Evolutionary conservation across 2,113 vertebrate genomes (phyloP).

Genomic region (Rhea pennata): DNA sequence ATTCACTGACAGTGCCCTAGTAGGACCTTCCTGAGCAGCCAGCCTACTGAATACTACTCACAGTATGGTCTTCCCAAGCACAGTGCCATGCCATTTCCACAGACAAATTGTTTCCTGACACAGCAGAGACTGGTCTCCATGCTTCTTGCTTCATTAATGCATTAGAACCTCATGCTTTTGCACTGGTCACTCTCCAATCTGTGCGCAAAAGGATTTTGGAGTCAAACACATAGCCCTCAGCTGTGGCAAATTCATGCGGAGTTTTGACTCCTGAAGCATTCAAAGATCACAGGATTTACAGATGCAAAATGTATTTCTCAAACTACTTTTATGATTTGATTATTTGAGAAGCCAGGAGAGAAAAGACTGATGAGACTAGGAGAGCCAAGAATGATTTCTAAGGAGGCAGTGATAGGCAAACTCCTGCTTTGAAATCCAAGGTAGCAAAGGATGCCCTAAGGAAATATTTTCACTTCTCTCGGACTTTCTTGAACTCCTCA

Average conservation of each 20-base stretch:
- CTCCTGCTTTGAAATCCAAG: constrained; percentile 4
- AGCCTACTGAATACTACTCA: constrained; percentile 27
- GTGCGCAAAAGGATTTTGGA: constrained; percentile 53
- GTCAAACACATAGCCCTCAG: constrained; percentile 17
- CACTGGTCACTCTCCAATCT: constrained; percentile 55
- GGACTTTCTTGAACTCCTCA: not conserved
- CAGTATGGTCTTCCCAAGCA: constrained; percentile 53
- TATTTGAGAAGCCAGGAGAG: constrained; percentile 38
- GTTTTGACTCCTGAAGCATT: constrained; percentile 54
- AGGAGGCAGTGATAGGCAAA: constrained; percentile 30
- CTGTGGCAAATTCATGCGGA: constrained; percentile 37
- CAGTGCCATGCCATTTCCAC: constrained; percentile 48
- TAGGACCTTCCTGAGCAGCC: constrained; percentile 37
- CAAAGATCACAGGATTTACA: constrained; percentile 44
- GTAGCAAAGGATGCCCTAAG: constrained; percentile 27
- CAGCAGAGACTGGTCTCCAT: constrained; percentile 50
- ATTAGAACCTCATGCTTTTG: constrained; percentile 65
- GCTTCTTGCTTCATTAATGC: constrained; percentile 57
- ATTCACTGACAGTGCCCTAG: constrained; percentile 56
- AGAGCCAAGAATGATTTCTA: constrained; percentile 63
- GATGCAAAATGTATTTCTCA: constrained; percentile 20
- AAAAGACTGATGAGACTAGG: constrained; percentile 20
- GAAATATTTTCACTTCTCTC: constrained; percentile 21
- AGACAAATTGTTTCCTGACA: constrained; percentile 69
- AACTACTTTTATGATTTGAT: constrained; percentile 27